Conservation (phyloP, 2,113 vertebrate genomes). For the Condylura cristata region DNA sequence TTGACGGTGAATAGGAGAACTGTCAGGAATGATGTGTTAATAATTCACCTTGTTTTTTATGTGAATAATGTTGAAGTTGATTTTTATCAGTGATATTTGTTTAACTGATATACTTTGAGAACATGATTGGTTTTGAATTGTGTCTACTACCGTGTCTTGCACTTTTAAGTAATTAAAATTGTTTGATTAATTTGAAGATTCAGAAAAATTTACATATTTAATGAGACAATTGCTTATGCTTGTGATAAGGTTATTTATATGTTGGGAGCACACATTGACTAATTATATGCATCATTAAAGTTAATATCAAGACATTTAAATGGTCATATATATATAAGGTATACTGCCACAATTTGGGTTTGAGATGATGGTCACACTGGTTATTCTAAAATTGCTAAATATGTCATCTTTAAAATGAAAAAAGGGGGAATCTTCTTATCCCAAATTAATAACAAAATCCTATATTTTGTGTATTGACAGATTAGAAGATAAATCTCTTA, state of each 20-base stretch:
- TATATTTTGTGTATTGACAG: not conserved
- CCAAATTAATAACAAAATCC: not conserved
- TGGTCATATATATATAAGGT: not conserved
- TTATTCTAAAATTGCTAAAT: constrained; percentile 27
- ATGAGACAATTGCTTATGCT: constrained; percentile 23
- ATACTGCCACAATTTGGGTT: not conserved
- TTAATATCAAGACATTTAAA: constrained; percentile 9
- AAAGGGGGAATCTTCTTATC: not conserved
- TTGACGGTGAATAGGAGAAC: constrained; percentile 20
- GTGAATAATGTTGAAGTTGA: constrained; percentile 42
- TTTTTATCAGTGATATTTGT: constrained; percentile 60
- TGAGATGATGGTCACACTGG: not conserved
- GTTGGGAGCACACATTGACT: constrained; percentile 24
- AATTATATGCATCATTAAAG: constrained; percentile 9
- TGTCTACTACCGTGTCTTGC: constrained; percentile 25
- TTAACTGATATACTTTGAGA: constrained; percentile 57
- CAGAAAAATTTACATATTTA: constrained; percentile 53
- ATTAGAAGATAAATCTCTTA: not conserved
- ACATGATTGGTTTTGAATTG: constrained; percentile 43
- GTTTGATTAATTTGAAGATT: constrained; percentile 54
- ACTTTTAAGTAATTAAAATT: constrained; percentile 22
- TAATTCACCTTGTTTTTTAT: constrained; percentile 59
- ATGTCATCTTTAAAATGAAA: constrained; percentile 32
- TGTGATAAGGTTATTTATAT: constrained; percentile 38
- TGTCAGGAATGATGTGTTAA: constrained; percentile 50